phyloP scores from a whole-genome alignment of 2,113 vertebrate genomes.

The Stercorarius parasiticus region DNA sequence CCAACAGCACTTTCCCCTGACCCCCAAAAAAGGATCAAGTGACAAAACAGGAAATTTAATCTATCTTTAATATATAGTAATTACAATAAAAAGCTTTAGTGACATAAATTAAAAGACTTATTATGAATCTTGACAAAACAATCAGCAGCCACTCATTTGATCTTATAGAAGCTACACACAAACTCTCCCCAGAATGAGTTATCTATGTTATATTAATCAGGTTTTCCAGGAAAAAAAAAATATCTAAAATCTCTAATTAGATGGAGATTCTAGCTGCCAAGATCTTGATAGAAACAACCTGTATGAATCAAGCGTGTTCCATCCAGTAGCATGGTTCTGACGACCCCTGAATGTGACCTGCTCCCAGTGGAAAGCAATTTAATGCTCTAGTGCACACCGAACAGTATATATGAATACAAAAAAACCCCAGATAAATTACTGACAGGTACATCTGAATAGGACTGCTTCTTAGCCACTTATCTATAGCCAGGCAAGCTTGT shows the following conservation, averaged over 20 bases:
- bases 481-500: constrained; percentile 66
- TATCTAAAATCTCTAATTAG: constrained; percentile 67
- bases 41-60: neutral
- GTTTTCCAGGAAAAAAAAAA: neutral
- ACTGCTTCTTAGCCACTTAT: constrained; percentile 71
- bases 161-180: neutral
- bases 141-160: neutral
- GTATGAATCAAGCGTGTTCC: constrained; percentile 15
- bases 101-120: neutral
- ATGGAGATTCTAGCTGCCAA: constrained; percentile 59
- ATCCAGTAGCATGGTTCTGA: constrained; percentile 57
- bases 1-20: neutral
- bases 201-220: neutral
- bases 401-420: constrained; percentile 80
- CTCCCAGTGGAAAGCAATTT: constrained; percentile 87
- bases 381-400: constrained; percentile 79
- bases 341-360: constrained; percentile 74
- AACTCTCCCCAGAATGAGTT: neutral
- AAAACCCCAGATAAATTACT: constrained; percentile 83
- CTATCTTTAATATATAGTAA: neutral
- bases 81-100: neutral
- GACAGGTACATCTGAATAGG: constrained; percentile 70
- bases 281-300: constrained; percentile 59
- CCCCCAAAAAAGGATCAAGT: neutral
- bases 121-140: neutral